Evolutionary conservation across 2,797 vertebrate species (phyloP), one percentile per base, ranked within the genome.

Genomic region (Rhodeus uyekii): DNA sequence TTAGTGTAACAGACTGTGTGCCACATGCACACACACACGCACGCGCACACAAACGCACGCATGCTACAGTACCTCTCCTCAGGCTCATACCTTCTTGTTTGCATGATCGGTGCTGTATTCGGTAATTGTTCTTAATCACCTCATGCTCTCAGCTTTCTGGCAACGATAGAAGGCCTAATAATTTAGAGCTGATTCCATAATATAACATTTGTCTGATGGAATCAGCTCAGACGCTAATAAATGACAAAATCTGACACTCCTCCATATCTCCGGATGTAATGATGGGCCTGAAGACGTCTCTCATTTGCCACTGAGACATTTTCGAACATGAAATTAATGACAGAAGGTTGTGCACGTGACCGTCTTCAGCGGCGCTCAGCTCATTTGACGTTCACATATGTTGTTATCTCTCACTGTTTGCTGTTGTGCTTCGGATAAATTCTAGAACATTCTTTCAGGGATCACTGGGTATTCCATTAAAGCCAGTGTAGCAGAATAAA

Each of bases 1-100:
- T 95, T 95, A 95, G 90, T 87, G 90, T 90, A 91, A 91, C 85
- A 89, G 89, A 87, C 86, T 87, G 81, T 53, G 63, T 75, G 58
- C 65, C 61, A 72, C 55, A 74, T 64, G 81, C n/a, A n/a, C 69
- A 34, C 69, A 42, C 84, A 34, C 80, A 50, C 78, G 50, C 64
- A 69, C 72, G 32, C 63, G 36, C 81, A 27, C 83, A 63, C 75
- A 50, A 78, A 72, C 81, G 67, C 76, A 19, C 64, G 48, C 71
- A 65, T 3, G 36, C 79, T 60, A 36, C 9, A 22, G 34, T 27
- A 67, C 36, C 48, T 69, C 65, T 81, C 84, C 85, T 83, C 81
- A 81, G 78, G 83, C 60, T 72, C 78, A 58, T 82, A 82, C 75
- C 60, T 84, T 84, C 83, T 84, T 86, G 78, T 83, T 84, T 86